These are phyloP conservation scores for Dasypogon diadema DNA, from an alignment of 2,888 invertebrate genomes.

Conservation along the genomic window DNA sequence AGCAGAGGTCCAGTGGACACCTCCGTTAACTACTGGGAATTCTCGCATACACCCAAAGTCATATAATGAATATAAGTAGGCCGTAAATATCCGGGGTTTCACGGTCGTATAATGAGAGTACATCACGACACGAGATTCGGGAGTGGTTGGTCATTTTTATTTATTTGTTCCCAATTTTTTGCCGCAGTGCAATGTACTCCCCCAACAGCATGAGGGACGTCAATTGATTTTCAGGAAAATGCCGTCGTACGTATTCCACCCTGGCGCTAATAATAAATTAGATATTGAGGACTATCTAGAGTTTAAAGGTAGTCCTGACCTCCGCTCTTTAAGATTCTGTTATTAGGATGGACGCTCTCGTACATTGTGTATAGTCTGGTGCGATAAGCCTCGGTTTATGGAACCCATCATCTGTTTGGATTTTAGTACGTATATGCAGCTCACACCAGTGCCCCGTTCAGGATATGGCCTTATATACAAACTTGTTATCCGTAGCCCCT, in stretches of 20 bases:
- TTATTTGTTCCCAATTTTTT: conserved; percentile 32
- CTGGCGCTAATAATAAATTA: conserved; percentile 25
- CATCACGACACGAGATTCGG: conserved; percentile 39
- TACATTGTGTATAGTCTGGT: conserved; percentile 33
- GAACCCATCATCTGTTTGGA: conserved; percentile 44
- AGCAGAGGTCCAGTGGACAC: conserved; percentile 31
- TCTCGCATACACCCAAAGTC: conserved; percentile 34
- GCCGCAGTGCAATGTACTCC: neutral
- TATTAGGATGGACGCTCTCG: conserved; percentile 1
- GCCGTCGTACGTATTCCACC: conserved; percentile 6
- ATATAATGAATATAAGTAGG: conserved; percentile 48
- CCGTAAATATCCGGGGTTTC: conserved; percentile 47
- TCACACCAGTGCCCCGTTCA: conserved; percentile 3
- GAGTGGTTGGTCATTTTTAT: conserved; percentile 44
- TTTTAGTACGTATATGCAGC: conserved; percentile 17
- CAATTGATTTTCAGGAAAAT: conserved; percentile 21
- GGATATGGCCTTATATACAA: conserved; percentile 41
- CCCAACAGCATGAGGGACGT: conserved; percentile 5
- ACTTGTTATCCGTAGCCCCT: conserved; percentile 32
- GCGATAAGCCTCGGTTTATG: conserved; percentile 44
- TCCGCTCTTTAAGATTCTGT: conserved; percentile 22
- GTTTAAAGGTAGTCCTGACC: conserved; percentile 33
- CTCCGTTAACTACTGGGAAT: conserved; percentile 11
- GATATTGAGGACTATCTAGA: conserved; percentile 9
- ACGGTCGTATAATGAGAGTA: conserved; percentile 37